Conservation (phyloP, 1,140 invertebrate species). For the Littorina saxatilis region DNA sequence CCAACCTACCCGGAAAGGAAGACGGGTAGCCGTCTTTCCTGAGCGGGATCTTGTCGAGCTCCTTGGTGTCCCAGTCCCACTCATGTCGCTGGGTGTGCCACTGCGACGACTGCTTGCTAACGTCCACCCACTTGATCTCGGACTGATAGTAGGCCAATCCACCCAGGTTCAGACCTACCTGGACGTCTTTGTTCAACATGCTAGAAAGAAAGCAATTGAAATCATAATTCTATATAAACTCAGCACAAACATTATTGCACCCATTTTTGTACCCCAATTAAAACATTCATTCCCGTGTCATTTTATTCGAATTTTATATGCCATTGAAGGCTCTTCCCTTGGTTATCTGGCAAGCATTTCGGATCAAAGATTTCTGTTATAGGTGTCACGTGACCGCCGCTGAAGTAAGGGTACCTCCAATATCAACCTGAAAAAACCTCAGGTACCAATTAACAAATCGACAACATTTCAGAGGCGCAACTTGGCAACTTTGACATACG, state of each 20-base stretch:
- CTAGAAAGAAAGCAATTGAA: constrained; percentile 36
- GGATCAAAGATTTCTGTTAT: too few relatives aligned
- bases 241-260: too few relatives aligned
- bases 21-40: constrained; percentile 59
- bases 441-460: too few relatives aligned
- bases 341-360: too few relatives aligned
- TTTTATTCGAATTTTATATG: not conserved
- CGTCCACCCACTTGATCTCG: constrained; percentile 63
- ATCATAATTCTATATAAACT: not conserved
- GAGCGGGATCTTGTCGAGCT: constrained; percentile 52
- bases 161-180: constrained; percentile 57
- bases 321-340: too few relatives aligned
- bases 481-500: too few relatives aligned
- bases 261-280: too few relatives aligned
- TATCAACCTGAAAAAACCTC: not conserved
- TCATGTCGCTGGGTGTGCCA: constrained; percentile 56
- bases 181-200: constrained; percentile 53
- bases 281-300: too few relatives aligned
- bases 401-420: too few relatives aligned
- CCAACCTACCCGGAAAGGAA: too few relatives aligned
- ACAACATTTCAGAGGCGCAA: too few relatives aligned
- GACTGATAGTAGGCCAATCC: constrained; percentile 60
- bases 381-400: too few relatives aligned
- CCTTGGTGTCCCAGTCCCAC: constrained; percentile 57
- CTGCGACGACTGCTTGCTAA: constrained; percentile 53